Evolutionary conservation across 2,113 vertebrate species (phyloP).

Genomic region (Strix uralensis): DNA sequence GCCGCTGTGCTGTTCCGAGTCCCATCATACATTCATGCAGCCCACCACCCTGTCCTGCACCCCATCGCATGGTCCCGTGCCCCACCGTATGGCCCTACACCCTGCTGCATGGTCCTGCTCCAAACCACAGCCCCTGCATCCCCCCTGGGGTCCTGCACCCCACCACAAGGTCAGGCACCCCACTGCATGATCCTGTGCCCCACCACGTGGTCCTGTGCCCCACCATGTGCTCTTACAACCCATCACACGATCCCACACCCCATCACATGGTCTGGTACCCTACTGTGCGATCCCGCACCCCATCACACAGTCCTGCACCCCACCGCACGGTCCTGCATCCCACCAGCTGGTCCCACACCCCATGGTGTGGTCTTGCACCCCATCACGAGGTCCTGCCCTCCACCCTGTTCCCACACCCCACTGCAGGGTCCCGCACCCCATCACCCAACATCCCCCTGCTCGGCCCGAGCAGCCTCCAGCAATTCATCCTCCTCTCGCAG

Average conservation of each 20-base stretch:
- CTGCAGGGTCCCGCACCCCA: rapidly evolving
- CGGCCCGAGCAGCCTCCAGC: rapidly evolving
- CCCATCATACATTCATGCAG: no score
- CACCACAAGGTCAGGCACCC: background rate
- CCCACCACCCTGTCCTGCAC: no score
- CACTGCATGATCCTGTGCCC: rapidly evolving
- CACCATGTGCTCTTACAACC: rapidly evolving
- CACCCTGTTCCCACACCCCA: background rate
- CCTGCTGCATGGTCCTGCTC: background rate
- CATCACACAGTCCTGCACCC: background rate
- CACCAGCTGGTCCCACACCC: background rate
- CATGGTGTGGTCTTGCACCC: background rate
- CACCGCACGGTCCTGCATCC: rapidly evolving
- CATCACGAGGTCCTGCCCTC: rapidly evolving
- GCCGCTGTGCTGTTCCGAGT: no score
- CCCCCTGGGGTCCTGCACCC: background rate
- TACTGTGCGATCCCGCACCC: rapidly evolving
- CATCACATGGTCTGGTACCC: rapidly evolving
- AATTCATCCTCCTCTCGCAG: rapidly evolving
- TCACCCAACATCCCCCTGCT: background rate
- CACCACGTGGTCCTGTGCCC: no score
- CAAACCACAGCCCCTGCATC: background rate
- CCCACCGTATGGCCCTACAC: no score
- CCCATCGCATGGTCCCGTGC: no score
- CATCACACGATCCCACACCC: background rate